Conservation (phyloP, 2,888 invertebrate species). For the Xanthia togata region DNA sequence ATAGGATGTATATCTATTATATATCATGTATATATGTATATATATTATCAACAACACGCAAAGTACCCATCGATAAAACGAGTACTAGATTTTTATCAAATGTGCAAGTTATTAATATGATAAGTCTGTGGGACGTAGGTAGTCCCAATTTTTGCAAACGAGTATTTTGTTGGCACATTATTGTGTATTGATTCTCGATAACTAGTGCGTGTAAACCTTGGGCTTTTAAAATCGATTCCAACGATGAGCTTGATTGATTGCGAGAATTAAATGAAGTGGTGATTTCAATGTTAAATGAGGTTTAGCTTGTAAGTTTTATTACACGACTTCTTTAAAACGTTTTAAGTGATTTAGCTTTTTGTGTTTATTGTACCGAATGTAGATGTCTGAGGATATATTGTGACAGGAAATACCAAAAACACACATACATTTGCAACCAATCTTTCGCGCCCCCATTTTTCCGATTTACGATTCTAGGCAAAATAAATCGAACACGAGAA, state of each 20-base stretch:
- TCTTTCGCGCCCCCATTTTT: conserved; percentile 10
- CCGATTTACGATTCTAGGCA: conserved; percentile 20
- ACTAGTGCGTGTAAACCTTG: conserved; percentile 19
- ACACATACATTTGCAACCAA: conserved; percentile 15
- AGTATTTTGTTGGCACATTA: conserved; percentile 56
- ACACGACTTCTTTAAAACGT: not conserved
- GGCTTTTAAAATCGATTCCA: conserved; percentile 34
- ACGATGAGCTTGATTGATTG: conserved; percentile 22
- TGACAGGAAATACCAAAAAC: not conserved
- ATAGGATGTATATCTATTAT: conserved; percentile 15
- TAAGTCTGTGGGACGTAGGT: conserved; percentile 55
- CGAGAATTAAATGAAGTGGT: not conserved
- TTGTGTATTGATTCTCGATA: conserved; percentile 59
- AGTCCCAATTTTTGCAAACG: conserved; percentile 62
- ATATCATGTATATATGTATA: too few species aligned
- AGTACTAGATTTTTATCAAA: conserved; percentile 68
- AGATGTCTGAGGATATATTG: not conserved
- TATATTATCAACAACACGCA: conserved; percentile 18
- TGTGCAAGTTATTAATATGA: conserved; percentile 68
- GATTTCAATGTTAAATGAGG: conserved; percentile 10
- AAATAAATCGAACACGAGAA: conserved; percentile 30
- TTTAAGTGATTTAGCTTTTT: not conserved
- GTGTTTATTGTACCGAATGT: not conserved
- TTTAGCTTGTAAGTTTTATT: not conserved
- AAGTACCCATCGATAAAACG: conserved; percentile 60